Evolutionary conservation across 2,888 invertebrate genomes (phyloP), one percentile per base, ranked within the genome.

Genomic region (Drosophila testacea): DNA sequence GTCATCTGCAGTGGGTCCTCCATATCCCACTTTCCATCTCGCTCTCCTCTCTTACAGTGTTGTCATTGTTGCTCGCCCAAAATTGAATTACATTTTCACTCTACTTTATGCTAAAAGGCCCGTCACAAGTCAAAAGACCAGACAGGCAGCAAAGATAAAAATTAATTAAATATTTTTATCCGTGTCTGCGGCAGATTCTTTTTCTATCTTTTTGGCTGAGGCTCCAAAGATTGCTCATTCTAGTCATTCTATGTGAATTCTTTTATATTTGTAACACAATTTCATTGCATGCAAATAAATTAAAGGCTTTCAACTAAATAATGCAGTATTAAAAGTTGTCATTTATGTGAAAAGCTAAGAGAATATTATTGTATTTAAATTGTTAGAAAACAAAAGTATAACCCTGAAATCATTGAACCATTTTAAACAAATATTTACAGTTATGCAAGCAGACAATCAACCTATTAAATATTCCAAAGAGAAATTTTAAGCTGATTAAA

Each of bases 11-110:
- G 69, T 68, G 73, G 65, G 50, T 38, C 27, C 36, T 41, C 42
- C 54, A 42, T 30, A 32, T 56, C 13, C 11, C 55, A n/a, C 48
- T 44, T 4, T 32, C 6, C 51, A 27, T 11, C 34, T 1, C 13
- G 1, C 34, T 30, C 13, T 16, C 13, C 9, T 6, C 32, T 6
- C 32, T 32, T 6, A n/a, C 13, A 5, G 9, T 42, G 27, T 55
- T 54, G 46, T 34, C 30, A 47, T 42, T 70, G 44, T 52, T 55
- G 59, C 52, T 22, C 56, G 71, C 69, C 56, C 57, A 55, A 89
- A 88, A 89, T 89, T 87, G 85, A 89, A 89, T 89, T 87, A 87
- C 75, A 80, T 84, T 87, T 80, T 82, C 82, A 76, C 71, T 82
- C 60, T 67, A 84, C 73, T 77, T 78, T 85, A 79, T 77, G 88